Evolutionary conservation across 2,113 vertebrate species (phyloP), one percentile per base, ranked within the genome.

Genomic region (Marmota monax): DNA sequence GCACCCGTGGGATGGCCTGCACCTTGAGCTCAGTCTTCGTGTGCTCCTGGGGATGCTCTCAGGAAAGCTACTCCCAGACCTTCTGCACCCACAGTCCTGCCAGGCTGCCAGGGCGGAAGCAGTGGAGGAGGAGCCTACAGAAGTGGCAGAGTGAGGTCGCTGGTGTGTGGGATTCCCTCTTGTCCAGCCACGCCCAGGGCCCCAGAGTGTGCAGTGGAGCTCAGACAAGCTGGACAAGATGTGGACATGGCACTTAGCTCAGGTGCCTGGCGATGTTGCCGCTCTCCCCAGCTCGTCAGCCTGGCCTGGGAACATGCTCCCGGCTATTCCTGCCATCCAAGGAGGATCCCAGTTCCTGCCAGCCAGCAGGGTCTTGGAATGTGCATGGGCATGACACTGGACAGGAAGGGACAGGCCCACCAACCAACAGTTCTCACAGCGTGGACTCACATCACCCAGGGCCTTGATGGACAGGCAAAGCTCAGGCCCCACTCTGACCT

Each of bases 1-100:
- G 91, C 91, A 97, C 98, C 98, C 80, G 88, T 99, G 99, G 98
- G 98, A 96, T 1, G 98, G 99, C 99, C 98, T 96, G 99, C 98
- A 99, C 84, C 92, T 65, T 95, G 79, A 94, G 91, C 88, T 56
- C 48, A 18, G 97, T 88, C 96, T 96, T 97, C 96, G 93, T 63
- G 23, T 61, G 95, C 97, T 98, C 70, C 90, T 92, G 78, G 76
- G 82, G 90, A 93, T 96, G 96, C 97, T 97, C 96, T 92, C 96
- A 95, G 98, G 98, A 98, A 97, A 97, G 96, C 97, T 96, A 92
- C 91, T 92, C 32, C 2, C 32, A 96, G 90, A 83, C 95, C 96
- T 93, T 88, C 84, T 97, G 97, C 97, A 98, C 98, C 98, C 98
- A 98, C 98, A 98, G 98, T 98, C 96, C 95, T 93, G 87, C 90